Evolutionary conservation across 92 coral and sea anemone genomes (phyloP).

Genomic region (Umimayanthus kanabou): DNA sequence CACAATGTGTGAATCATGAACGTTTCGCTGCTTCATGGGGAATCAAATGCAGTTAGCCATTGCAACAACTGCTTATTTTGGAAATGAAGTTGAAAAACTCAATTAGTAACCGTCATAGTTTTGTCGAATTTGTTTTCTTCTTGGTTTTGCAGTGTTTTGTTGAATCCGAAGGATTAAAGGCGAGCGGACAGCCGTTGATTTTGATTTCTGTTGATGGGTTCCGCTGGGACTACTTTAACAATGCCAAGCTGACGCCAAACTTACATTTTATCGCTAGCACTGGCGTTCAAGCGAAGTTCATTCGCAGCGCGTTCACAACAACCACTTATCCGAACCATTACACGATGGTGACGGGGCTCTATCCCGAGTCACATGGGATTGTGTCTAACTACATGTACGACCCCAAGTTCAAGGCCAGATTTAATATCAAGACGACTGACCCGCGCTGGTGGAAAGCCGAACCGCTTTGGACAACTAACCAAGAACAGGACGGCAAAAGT

Average conservation of each 20-base stretch:
- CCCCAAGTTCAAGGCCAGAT: slow-evolving; percentile 58
- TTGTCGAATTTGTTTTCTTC: background rate
- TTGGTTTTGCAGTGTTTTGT: slow-evolving; percentile 3
- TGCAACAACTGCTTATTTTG: background rate
- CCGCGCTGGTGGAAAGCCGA: slow-evolving; percentile 92
- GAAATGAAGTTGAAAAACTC: background rate
- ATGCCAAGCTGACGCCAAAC: slow-evolving; percentile 71
- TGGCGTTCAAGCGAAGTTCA: slow-evolving; percentile 76
- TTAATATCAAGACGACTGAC: slow-evolving; percentile 67
- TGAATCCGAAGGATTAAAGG: background rate
- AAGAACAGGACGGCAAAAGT: slow-evolving; percentile 76
- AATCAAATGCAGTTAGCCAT: background rate
- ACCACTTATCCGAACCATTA: slow-evolving; percentile 82
- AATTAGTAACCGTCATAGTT: background rate
- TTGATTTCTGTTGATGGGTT: slow-evolving; percentile 88
- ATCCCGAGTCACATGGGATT: slow-evolving; percentile 90
- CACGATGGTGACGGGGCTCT: slow-evolving; percentile 89
- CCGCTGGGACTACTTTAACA: slow-evolving; percentile 88
- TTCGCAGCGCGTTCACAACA: slow-evolving; percentile 82
- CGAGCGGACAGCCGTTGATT: slow-evolving; percentile 60
- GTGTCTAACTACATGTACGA: slow-evolving; percentile 90
- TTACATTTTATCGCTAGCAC: slow-evolving; percentile 69
- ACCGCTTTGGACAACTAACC: slow-evolving; percentile 91
- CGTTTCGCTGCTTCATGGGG: too few relatives aligned
- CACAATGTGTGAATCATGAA: background rate